phyloP scores from a whole-genome alignment of 1,140 invertebrate genomes.

The Galleria mellonella region DNA sequence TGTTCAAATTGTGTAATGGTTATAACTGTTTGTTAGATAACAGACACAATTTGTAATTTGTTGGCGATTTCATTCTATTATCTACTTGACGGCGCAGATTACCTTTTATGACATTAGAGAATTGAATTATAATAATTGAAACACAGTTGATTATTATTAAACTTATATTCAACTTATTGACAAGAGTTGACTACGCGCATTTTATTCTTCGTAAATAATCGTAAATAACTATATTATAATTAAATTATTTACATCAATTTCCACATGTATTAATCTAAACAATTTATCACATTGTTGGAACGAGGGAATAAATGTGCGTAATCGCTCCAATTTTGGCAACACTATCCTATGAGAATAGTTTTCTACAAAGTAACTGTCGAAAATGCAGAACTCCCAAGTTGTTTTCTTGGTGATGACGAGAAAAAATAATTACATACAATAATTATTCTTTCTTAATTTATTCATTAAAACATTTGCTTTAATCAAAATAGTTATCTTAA shows the following conservation, averaged over 20 bases:
- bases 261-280: neutral
- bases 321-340: slow-evolving; percentile 23
- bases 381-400: slow-evolving; percentile 12
- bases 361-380: slow-evolving; percentile 25
- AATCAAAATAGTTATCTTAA: neutral
- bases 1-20: too few species aligned
- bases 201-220: slow-evolving; percentile 1
- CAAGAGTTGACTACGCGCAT: slow-evolving; percentile 2
- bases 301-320: slow-evolving; percentile 1
- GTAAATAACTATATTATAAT: neutral
- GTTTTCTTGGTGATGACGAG: neutral
- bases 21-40: too few species aligned
- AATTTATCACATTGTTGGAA: slow-evolving; percentile 1
- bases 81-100: too few species aligned
- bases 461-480: too few species aligned
- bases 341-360: slow-evolving; percentile 25
- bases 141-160: slow-evolving; percentile 11
- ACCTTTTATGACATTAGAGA: too few species aligned
- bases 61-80: too few species aligned
- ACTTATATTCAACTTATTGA: slow-evolving; percentile 35
- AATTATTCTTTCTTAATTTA: neutral
- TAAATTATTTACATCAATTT: slow-evolving; percentile 2
- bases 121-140: too few species aligned
- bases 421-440: slow-evolving; percentile 15
- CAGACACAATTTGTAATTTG: too few species aligned